These are phyloP conservation scores for Panorpa germanica DNA, from an alignment of 2,888 invertebrate species.

Conservation along the genomic window DNA sequence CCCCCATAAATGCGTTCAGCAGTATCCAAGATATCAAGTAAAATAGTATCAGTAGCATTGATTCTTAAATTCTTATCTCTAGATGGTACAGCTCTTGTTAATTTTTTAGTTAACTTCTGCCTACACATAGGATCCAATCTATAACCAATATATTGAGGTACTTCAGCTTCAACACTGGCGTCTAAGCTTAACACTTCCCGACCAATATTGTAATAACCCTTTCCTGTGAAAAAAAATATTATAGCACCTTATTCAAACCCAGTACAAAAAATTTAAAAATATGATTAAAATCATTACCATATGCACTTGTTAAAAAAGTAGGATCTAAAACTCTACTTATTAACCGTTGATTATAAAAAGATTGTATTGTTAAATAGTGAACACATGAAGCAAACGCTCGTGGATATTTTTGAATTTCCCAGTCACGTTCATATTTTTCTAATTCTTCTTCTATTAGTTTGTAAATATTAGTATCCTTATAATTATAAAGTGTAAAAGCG, in stretches of 20 bases:
- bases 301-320: constrained; percentile 34
- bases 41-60: constrained; percentile 33
- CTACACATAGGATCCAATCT: constrained; percentile 27
- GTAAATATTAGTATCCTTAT: constrained; percentile 24
- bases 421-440: constrained; percentile 24
- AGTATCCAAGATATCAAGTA: constrained; percentile 33
- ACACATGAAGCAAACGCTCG: constrained; percentile 38
- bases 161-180: constrained; percentile 36
- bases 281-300: constrained; percentile 25
- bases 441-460: constrained; percentile 26
- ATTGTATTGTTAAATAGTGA: constrained; percentile 35
- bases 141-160: constrained; percentile 34
- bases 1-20: constrained; percentile 29
- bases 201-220: constrained; percentile 18
- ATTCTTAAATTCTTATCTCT: constrained; percentile 28
- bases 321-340: constrained; percentile 33
- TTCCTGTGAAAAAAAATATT: constrained; percentile 9
- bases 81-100: constrained; percentile 36
- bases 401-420: constrained; percentile 36
- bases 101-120: constrained; percentile 33
- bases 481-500: constrained; percentile 39
- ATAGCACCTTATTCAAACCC: constrained; percentile 10
- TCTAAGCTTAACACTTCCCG: constrained; percentile 45
- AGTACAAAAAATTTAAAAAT: constrained; percentile 17
- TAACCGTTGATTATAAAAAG: constrained; percentile 36